phyloP scores from a whole-genome alignment of 1,140 invertebrate species.

The Galendromus occidentalis region DNA sequence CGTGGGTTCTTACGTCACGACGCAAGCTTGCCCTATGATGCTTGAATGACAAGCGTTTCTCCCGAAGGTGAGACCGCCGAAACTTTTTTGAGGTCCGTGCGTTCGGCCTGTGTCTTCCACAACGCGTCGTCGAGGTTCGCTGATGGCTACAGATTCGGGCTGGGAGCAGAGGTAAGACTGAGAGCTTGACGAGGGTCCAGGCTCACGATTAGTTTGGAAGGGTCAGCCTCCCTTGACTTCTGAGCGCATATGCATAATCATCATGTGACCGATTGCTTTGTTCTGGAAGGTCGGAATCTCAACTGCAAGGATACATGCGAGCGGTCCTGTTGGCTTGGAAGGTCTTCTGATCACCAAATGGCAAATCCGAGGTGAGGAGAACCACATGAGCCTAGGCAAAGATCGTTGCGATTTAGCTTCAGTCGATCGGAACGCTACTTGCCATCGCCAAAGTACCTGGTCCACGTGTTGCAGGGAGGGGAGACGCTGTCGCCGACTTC shows the following conservation, averaged over 20 bases:
- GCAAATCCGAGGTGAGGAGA: constrained; percentile 47
- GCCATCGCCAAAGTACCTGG: not conserved
- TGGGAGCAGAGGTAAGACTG: constrained; percentile 37
- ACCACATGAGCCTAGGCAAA: not conserved
- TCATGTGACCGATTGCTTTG: no score
- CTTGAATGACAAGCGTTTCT: constrained; percentile 14
- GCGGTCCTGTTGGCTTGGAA: constrained; percentile 86
- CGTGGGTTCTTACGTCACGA: no score
- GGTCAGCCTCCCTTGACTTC: constrained; percentile 1
- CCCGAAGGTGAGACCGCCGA: constrained; percentile 34
- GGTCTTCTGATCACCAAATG: constrained; percentile 94
- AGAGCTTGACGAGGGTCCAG: not conserved
- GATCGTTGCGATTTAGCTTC: not conserved
- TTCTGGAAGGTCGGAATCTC: constrained; percentile 62
- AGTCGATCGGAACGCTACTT: not conserved
- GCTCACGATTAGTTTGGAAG: constrained; percentile 7
- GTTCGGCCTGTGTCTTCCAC: constrained; percentile 95
- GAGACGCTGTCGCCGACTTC: constrained; percentile 30
- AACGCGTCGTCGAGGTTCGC: constrained; percentile 91
- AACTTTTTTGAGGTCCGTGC: constrained; percentile 58
- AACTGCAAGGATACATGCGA: constrained; percentile 82
- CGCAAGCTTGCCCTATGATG: no score
- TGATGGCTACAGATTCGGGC: constrained; percentile 90
- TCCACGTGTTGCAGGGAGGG: constrained; percentile 15
- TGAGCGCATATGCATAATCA: no score